Evolutionary conservation across 1,140 invertebrate genomes (phyloP).

Genomic region (Ips typographus): DNA sequence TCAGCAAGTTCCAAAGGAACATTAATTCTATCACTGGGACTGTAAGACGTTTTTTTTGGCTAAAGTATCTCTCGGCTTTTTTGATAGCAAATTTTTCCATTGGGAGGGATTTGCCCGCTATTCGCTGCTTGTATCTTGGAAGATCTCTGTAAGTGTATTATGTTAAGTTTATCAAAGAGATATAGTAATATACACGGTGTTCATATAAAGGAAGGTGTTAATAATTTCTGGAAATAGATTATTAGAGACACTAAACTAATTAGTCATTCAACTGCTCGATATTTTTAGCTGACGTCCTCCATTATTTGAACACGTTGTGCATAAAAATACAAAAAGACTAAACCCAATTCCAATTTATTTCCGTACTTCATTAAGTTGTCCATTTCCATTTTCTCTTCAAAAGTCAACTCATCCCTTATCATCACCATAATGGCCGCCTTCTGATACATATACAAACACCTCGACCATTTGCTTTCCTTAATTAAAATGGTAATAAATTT

Average conservation of each 20-base stretch:
- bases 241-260: no score
- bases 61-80: conserved; percentile 76
- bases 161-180: neutral
- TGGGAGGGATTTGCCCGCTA: conserved; percentile 94
- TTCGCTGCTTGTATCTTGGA: conserved; percentile 80
- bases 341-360: no score
- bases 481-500: conserved; percentile 72
- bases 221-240: no score
- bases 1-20: conserved; percentile 93
- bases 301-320: no score
- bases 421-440: conserved; percentile 81
- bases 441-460: conserved; percentile 88
- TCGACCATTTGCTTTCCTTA: conserved; percentile 86
- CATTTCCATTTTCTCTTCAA: conserved; percentile 56
- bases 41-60: conserved; percentile 71
- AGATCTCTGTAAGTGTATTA: conserved; percentile 62
- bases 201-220: no score
- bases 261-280: no score
- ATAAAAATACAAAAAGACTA: no score
- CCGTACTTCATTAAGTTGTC: conserved; percentile 62
- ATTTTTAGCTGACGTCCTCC: no score
- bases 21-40: conserved; percentile 86
- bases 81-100: conserved; percentile 94
- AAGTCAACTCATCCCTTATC: conserved; percentile 60
- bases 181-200: no score